These are phyloP conservation scores for Drosophila mayaguana DNA, from an alignment of 2,888 invertebrate genomes.

Conservation along the genomic window DNA sequence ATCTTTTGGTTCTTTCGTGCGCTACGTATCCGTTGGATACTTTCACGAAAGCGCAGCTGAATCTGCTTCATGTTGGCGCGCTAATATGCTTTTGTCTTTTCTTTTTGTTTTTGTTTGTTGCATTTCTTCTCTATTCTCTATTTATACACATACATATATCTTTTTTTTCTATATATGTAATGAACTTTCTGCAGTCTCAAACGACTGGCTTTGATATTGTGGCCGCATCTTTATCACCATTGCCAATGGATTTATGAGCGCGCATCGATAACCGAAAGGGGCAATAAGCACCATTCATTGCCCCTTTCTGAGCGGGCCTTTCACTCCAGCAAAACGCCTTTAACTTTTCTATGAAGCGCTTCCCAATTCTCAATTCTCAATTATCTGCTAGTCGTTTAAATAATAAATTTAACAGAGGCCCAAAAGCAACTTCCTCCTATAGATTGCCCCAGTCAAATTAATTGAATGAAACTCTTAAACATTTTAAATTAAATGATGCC, in stretches of 20 bases:
- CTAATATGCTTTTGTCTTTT: constrained; percentile 49
- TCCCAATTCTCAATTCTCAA: constrained; percentile 39
- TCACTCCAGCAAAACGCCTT: constrained; percentile 34
- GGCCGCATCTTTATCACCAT: constrained; percentile 57
- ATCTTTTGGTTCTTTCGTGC: constrained; percentile 68
- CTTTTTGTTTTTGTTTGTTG: constrained; percentile 30
- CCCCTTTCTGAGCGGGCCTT: constrained; percentile 31
- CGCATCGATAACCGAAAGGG: constrained; percentile 17
- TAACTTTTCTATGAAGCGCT: constrained; percentile 8
- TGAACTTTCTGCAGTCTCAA: constrained; percentile 27
- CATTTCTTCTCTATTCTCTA: constrained; percentile 29
- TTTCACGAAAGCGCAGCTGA: constrained; percentile 71
- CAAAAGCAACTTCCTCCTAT: constrained; percentile 4
- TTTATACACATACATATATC: background rate
- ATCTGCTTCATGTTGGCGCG: constrained; percentile 57
- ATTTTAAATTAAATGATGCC: constrained; percentile 11
- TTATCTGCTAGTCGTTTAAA: constrained; percentile 43
- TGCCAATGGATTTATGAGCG: constrained; percentile 53
- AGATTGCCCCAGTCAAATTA: constrained; percentile 24
- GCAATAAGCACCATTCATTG: constrained; percentile 36
- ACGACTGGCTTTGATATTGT: constrained; percentile 42
- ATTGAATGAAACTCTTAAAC: constrained; percentile 28
- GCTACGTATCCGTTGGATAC: constrained; percentile 53
- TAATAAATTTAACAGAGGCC: constrained; percentile 36
- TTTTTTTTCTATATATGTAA: constrained; percentile 15